Conservation (phyloP, 1,140 invertebrate genomes). For the Drosophila albomicans region DNA sequence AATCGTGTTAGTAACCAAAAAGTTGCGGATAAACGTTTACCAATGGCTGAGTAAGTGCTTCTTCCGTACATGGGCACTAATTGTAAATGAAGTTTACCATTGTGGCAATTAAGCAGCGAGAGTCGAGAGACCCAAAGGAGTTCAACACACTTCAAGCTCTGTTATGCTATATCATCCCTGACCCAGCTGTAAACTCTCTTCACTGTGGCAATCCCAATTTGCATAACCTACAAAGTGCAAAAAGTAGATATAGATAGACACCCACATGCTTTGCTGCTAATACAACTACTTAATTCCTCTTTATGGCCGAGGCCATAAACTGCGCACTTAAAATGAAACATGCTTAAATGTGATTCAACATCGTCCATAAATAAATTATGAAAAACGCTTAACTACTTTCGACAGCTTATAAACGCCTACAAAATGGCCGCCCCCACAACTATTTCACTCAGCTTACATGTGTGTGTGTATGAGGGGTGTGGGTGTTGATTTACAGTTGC, state of each 20-base stretch:
- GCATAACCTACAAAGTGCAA: conserved; percentile 51
- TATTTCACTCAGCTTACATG: conserved; percentile 35
- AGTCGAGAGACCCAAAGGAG: conserved; percentile 5
- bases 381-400: conserved; percentile 84
- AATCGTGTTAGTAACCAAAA: conserved; percentile 77
- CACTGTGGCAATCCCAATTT: conserved; percentile 57
- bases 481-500: conserved; percentile 79
- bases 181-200: conserved; percentile 31
- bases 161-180: conserved; percentile 18
- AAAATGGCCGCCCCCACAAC: conserved; percentile 66
- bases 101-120: conserved; percentile 43
- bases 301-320: conserved; percentile 78
- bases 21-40: conserved; percentile 75
- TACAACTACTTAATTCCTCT: conserved; percentile 70
- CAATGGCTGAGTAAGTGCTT: conserved; percentile 63
- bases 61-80: conserved; percentile 57
- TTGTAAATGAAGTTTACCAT: conserved; percentile 62
- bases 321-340: conserved; percentile 82
- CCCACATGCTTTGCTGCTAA: conserved; percentile 15
- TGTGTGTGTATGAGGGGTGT: conserved; percentile 26
- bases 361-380: conserved; percentile 80
- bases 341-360: conserved; percentile 70
- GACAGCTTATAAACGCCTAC: conserved; percentile 83
- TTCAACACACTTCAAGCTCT: conserved; percentile 1
- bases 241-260: conserved; percentile 40